These are phyloP conservation scores for Chaitophorus viminalis DNA, from an alignment of 2,888 invertebrate genomes.

Conservation along the genomic window DNA sequence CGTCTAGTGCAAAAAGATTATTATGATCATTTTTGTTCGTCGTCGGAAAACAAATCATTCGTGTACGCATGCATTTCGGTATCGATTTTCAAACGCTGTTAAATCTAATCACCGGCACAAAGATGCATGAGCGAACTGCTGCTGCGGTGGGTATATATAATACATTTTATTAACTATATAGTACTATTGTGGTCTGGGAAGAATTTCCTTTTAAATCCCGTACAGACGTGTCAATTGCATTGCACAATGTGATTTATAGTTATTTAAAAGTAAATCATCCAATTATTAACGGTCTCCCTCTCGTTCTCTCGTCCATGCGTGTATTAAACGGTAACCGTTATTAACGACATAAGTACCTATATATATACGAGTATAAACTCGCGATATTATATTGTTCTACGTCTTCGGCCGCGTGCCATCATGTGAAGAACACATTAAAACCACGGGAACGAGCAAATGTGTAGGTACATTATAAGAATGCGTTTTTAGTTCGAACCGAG, in stretches of 20 bases:
- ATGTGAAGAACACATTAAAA: background rate
- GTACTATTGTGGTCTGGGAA: too few species aligned
- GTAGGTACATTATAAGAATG: background rate
- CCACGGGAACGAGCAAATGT: background rate
- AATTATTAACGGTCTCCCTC: background rate
- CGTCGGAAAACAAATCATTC: too few species aligned
- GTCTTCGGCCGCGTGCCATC: background rate
- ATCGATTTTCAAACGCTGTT: too few species aligned
- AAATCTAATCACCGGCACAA: too few species aligned
- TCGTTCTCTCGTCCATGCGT: background rate
- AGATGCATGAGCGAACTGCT: too few species aligned
- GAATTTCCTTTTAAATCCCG: too few species aligned
- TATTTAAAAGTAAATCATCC: background rate
- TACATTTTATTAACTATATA: too few species aligned
- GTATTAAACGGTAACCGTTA: background rate
- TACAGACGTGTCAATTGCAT: too few species aligned
- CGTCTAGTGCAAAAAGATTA: too few species aligned
- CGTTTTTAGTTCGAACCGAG: background rate
- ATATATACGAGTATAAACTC: conserved; percentile 1
- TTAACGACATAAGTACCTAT: background rate
- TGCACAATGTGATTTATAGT: background rate
- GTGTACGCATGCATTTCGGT: too few species aligned
- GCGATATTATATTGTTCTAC: background rate
- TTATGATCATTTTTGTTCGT: too few species aligned
- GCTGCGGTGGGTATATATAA: too few species aligned